Conservation (phyloP, 2,888 invertebrate genomes). For the Drosophila algonquin region DNA sequence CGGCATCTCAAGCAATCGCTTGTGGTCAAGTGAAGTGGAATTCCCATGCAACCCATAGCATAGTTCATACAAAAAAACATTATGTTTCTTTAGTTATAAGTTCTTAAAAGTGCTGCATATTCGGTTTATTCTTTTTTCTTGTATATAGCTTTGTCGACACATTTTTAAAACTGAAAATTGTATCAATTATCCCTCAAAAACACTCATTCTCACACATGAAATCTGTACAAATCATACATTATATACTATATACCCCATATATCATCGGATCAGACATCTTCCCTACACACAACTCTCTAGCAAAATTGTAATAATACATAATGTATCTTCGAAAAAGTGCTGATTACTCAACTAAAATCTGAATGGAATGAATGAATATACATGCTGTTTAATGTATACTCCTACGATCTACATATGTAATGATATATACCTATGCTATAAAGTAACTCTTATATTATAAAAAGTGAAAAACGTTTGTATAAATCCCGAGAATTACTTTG, state of each 20-base stretch:
- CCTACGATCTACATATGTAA: not conserved
- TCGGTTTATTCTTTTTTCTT: constrained; percentile 31
- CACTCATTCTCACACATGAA: constrained; percentile 34
- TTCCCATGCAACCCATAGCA: constrained; percentile 7
- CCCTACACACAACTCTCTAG: not conserved
- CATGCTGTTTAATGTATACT: not conserved
- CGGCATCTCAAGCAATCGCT: constrained; percentile 91
- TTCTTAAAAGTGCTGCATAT: constrained; percentile 54
- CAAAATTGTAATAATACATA: not conserved
- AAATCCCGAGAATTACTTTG: constrained; percentile 27
- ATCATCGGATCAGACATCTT: not conserved
- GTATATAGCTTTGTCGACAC: constrained; percentile 62
- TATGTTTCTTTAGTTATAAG: constrained; percentile 38
- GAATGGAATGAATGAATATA: not conserved
- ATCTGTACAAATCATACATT: constrained; percentile 25
- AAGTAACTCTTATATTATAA: constrained; percentile 39
- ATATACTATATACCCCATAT: constrained; percentile 28
- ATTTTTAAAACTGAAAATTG: constrained; percentile 40
- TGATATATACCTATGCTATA: constrained; percentile 12
- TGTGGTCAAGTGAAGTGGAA: constrained; percentile 86
- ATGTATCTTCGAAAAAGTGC: not conserved
- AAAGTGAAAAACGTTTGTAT: constrained; percentile 39
- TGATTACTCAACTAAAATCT: not conserved
- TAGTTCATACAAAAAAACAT: constrained; percentile 11
- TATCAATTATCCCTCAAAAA: constrained; percentile 51